These are phyloP conservation scores for Drosophila subquinaria DNA, from an alignment of 2,888 invertebrate species.

Conservation along the genomic window DNA sequence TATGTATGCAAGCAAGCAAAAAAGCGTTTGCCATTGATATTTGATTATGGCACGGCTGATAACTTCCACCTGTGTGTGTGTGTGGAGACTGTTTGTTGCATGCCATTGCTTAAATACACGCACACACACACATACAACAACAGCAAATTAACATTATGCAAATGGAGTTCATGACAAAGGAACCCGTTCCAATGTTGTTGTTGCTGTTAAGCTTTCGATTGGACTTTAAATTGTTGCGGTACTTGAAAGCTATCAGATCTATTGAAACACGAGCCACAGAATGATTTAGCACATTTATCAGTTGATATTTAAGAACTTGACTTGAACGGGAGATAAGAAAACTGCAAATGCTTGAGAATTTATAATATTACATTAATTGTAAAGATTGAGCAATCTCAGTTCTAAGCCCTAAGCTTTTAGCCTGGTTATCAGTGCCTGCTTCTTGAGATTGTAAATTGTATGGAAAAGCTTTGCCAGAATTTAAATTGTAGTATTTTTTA, in stretches of 20 bases:
- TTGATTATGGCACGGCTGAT: conserved; percentile 34
- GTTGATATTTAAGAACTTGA: conserved; percentile 1
- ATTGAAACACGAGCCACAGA: conserved; percentile 13
- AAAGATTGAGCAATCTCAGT: not conserved
- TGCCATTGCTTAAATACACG: conserved; percentile 24
- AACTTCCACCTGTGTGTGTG: not conserved
- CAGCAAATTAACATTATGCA: conserved; percentile 41
- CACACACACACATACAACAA: conserved; percentile 10
- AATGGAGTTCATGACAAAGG: conserved; percentile 45
- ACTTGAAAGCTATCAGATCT: conserved; percentile 33
- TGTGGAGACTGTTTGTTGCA: conserved; percentile 6
- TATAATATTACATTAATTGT: not conserved
- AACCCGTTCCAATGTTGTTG: conserved; percentile 3
- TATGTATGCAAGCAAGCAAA: conserved; percentile 15
- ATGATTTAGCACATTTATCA: not conserved
- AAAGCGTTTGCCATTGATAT: conserved; percentile 48
- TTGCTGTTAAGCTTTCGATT: conserved; percentile 18
- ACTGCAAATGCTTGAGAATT: too few relatives aligned
- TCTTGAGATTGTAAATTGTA: not conserved
- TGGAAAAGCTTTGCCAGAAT: not conserved
- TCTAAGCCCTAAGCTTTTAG: not conserved
- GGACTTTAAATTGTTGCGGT: conserved; percentile 29
- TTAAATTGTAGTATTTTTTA: too few relatives aligned
- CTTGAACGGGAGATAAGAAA: conserved; percentile 1
- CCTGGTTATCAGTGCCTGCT: not conserved